Evolutionary conservation across 1,140 invertebrate species (phyloP).

Genomic region (Drosophila equinoxialis): DNA sequence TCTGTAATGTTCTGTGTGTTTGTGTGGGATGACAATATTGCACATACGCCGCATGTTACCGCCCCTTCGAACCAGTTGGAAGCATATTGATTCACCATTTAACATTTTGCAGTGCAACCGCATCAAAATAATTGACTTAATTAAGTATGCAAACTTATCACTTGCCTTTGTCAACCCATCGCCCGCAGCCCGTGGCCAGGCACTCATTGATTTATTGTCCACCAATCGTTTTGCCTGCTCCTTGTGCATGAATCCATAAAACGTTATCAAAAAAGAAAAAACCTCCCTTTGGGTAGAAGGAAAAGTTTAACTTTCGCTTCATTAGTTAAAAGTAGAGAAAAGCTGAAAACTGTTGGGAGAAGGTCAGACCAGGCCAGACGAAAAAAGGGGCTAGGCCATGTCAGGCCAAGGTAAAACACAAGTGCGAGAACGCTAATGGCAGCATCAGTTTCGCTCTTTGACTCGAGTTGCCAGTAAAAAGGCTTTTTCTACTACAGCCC

Average conservation of each 20-base stretch:
- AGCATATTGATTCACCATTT: slow-evolving; percentile 61
- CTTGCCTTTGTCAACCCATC: not conserved
- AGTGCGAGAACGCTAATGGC: slow-evolving; percentile 28
- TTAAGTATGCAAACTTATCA: slow-evolving; percentile 56
- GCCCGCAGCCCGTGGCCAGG: not conserved
- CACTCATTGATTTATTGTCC: slow-evolving; percentile 69
- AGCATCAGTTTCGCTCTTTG: slow-evolving; percentile 8
- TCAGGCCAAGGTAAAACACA: slow-evolving; percentile 33
- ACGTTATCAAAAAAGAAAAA: slow-evolving; percentile 54
- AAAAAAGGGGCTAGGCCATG: slow-evolving; percentile 26
- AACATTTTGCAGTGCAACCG: slow-evolving; percentile 64
- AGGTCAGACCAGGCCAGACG: slow-evolving; percentile 40
- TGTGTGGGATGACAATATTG: slow-evolving; percentile 35
- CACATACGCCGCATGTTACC: slow-evolving; percentile 47
- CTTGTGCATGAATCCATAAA: slow-evolving; percentile 22
- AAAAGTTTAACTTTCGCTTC: slow-evolving; percentile 69
- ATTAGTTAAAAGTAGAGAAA: slow-evolving; percentile 63
- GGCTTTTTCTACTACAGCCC: slow-evolving; percentile 10
- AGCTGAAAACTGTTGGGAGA: slow-evolving; percentile 29
- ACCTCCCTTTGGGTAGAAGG: slow-evolving; percentile 22
- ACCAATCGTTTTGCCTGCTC: slow-evolving; percentile 58
- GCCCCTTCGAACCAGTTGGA: not conserved
- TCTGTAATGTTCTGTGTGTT: slow-evolving; percentile 9
- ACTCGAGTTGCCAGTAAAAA: slow-evolving; percentile 31
- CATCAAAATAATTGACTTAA: slow-evolving; percentile 76